Percentiles rank a stretch among this genome's conserved stretches.
Conservation (phyloP, 2,113 vertebrate species). For the Stomatorhinus ivindoensis region DNA sequence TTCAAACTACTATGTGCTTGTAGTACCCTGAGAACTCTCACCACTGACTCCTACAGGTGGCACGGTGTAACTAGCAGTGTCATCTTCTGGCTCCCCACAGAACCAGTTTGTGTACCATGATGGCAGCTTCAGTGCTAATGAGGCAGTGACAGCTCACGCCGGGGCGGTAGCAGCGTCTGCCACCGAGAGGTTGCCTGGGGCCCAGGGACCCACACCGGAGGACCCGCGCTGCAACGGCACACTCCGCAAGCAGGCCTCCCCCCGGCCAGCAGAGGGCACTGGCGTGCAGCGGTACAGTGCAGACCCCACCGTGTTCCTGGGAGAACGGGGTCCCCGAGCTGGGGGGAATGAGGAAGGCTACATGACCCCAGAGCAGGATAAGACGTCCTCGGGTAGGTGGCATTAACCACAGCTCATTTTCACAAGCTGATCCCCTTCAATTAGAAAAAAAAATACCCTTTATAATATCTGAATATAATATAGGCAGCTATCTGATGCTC, state of each 20-base stretch:
- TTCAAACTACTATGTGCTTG: neutral
- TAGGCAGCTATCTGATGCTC: neutral
- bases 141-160: conserved; percentile 43
- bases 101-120: conserved; percentile 87
- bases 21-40: neutral
- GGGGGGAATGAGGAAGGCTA: conserved; percentile 85
- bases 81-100: conserved; percentile 51
- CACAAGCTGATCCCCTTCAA: neutral
- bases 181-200: conserved; percentile 55
- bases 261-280: conserved; percentile 67
- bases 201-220: conserved; percentile 62
- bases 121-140: conserved; percentile 60
- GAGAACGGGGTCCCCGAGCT: conserved; percentile 64
- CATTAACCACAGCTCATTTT: neutral
- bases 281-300: conserved; percentile 87
- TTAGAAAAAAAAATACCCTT: neutral
- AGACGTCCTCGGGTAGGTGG: conserved; percentile 75
- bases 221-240: conserved; percentile 81
- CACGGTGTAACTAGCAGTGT: conserved; percentile 36
- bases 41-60: conserved; percentile 31
- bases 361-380: conserved; percentile 88
- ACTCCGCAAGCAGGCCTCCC: conserved; percentile 68
- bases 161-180: conserved; percentile 43
- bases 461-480: neutral
- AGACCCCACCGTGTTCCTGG: conserved; percentile 82